Percentiles rank a stretch among this genome's conserved stretches.
These are phyloP conservation scores for Oncorhynchus mykiss DNA, from an alignment of 2,113 vertebrate genomes.

Conservation along the genomic window DNA sequence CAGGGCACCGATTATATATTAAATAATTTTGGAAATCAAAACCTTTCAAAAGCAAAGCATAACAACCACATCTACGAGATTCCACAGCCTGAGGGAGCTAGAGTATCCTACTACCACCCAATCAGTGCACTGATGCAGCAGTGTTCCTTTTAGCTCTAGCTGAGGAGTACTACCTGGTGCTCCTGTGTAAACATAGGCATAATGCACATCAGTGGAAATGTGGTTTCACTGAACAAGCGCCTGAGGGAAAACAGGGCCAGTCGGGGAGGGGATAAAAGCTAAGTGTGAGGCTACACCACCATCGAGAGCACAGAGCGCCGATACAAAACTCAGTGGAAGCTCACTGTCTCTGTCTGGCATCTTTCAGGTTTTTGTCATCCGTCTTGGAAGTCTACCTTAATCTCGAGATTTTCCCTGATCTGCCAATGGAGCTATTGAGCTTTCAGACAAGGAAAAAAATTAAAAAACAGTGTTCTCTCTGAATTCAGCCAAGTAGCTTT, in stretches of 20 bases:
- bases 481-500: neutral
- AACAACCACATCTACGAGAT: neutral
- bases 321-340: neutral
- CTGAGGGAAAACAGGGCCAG: neutral
- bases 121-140: neutral
- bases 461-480: neutral
- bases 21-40: neutral
- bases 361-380: constrained; percentile 32
- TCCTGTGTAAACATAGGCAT: neutral
- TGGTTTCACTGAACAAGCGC: neutral
- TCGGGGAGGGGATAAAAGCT: neutral
- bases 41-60: neutral
- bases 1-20: neutral
- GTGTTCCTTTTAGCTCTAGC: neutral
- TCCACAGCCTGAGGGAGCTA: neutral
- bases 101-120: neutral
- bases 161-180: neutral
- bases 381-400: constrained; percentile 13
- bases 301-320: neutral
- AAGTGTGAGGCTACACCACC: neutral
- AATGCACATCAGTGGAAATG: neutral
- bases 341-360: constrained; percentile 21
- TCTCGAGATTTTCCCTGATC: constrained; percentile 14
- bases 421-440: constrained; percentile 12
- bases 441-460: neutral